phyloP scores from a whole-genome alignment of 1,140 invertebrate genomes.

The Artemia franciscana region DNA sequence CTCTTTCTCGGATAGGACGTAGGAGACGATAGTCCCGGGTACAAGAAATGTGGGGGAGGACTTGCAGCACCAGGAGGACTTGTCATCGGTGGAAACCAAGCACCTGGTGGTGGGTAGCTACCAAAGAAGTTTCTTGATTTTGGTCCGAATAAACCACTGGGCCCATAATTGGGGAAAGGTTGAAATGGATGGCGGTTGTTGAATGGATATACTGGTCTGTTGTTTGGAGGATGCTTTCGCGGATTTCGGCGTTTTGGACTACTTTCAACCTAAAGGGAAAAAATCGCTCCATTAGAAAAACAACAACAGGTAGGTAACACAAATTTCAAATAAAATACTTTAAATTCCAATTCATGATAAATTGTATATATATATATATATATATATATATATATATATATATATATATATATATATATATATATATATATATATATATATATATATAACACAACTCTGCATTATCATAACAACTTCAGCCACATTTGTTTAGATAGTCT shows the following conservation, averaged over 20 bases:
- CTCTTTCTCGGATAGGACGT: not conserved
- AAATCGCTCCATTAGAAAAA: not conserved
- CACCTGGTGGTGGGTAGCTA: not conserved
- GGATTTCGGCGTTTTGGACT: not conserved
- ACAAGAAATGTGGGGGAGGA: not conserved
- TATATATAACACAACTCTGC: no score
- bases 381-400: no score
- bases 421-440: no score
- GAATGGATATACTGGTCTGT: not conserved
- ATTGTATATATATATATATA: not conserved
- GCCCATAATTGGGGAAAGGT: not conserved
- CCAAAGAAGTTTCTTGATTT: not conserved
- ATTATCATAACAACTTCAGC: no score
- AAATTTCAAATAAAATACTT: not conserved
- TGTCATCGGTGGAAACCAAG: not conserved
- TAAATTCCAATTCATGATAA: not conserved
- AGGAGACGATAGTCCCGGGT: not conserved
- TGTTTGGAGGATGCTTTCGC: not conserved
- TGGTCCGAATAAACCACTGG: not conserved
- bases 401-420: no score
- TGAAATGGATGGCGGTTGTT: not conserved
- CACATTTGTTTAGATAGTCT: no score
- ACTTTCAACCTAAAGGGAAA: not conserved
- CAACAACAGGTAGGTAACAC: not conserved
- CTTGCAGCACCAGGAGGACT: not conserved